Evolutionary conservation across 2,797 vertebrate genomes (phyloP).

Genomic region (Leuciscus waleckii): DNA sequence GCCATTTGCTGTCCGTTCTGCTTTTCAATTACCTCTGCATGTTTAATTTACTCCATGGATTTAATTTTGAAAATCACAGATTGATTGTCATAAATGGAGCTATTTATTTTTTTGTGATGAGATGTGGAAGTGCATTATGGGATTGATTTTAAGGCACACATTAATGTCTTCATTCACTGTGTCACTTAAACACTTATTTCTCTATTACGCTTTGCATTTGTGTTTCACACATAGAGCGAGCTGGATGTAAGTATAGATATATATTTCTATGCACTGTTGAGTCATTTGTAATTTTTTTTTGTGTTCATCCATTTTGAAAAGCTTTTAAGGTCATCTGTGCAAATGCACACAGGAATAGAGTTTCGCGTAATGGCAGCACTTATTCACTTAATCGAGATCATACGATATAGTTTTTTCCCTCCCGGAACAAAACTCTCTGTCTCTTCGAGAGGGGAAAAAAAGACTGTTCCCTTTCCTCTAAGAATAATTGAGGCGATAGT

Average conservation of each 20-base stretch:
- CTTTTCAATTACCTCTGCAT: conserved; percentile 54
- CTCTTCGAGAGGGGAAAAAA: conserved; percentile 51
- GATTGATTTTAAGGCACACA: conserved; percentile 48
- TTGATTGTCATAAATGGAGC: conserved; percentile 58
- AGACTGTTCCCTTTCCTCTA: conserved; percentile 59
- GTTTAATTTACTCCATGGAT: conserved; percentile 58
- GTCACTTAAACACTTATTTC: conserved; percentile 52
- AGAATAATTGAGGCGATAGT: conserved; percentile 82
- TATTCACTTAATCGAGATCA: conserved; percentile 59
- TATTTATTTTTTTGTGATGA: conserved; percentile 51
- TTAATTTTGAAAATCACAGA: conserved; percentile 45
- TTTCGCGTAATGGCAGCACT: conserved; percentile 58
- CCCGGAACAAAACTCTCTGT: conserved; percentile 49
- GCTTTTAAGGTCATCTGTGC: conserved; percentile 53
- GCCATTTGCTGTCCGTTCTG: conserved; percentile 15
- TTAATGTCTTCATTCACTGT: conserved; percentile 49
- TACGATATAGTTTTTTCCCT: conserved; percentile 48
- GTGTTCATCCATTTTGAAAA: conserved; percentile 49
- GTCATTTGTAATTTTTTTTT: conserved; percentile 46
- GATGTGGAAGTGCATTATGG: conserved; percentile 48
- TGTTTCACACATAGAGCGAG: not conserved
- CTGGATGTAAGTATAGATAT: conserved; percentile 15
- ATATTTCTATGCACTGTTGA: conserved; percentile 38
- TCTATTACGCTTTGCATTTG: conserved; percentile 10
- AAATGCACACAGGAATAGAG: conserved; percentile 46